Evolutionary conservation across 2,888 invertebrate genomes (phyloP), one percentile per base, ranked within the genome.

Genomic region (Metalampra italica): DNA sequence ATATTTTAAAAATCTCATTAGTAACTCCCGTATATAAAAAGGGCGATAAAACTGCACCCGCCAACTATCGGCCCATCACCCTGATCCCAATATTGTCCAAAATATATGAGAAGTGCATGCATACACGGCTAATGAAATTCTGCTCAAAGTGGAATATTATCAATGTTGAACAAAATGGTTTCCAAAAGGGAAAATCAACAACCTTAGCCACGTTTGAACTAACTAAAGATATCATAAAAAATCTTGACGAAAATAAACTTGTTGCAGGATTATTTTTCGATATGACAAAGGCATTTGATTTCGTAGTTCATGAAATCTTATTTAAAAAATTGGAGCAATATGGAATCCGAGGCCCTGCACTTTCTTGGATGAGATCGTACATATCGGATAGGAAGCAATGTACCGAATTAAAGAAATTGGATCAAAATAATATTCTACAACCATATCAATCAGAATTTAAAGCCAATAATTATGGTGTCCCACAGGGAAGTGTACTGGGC

Each of bases 271-370:
- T 56, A 9, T 54, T 48, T 30, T 46, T 56, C 39, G 52, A 56
- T 30, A 49, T 56, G 46, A 42, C 30, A 1, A 53, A 54, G 34
- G 56, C 52, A 3, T 53, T 56, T 38, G 53, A 50, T 22, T 51
- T 32, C 43, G 55, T 52, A 22, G 9, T 15, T 39, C 39, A 46
- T 12, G 11, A 54, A 43, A 36, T 30, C 29, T 37, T 54, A 7
- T 38, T 51, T 1, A 30, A 14, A 4, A 54, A 54, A 37, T 29
- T 44, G 9, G 42, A 47, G 9, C 9, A n/a, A 36, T 44, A 44
- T 36, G 44, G 44, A 3, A 36, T 44, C 11, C 14, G 44, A 36
- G 44, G 44, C 7, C 15, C 22, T 44, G 36, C 36, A 11, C 4
- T n/a, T 7, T 2, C 14, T 7, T 44, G 44, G 44, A 14, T 44